Conservation (phyloP, 2,888 invertebrate genomes). For the Cosmia pyralina region DNA sequence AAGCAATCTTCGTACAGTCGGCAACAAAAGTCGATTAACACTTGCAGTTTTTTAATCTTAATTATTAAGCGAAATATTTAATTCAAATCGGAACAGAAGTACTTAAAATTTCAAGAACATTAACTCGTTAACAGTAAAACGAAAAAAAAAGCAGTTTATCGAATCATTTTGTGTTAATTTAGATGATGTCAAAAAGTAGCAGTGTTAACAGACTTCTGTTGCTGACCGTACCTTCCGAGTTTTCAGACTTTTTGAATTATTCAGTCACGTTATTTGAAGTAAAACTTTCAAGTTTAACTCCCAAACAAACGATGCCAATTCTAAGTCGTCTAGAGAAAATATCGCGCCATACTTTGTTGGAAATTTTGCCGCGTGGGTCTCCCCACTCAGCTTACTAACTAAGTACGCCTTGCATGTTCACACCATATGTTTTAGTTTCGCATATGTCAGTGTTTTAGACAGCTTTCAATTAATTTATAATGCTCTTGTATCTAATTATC, state of each 20-base stretch:
- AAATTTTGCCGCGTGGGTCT: conserved; percentile 40
- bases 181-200: too few species aligned
- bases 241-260: conserved; percentile 11
- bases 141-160: too few species aligned
- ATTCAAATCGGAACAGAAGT: too few species aligned
- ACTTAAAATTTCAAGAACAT: too few species aligned
- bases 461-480: conserved; percentile 20
- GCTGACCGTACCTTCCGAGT: too few species aligned
- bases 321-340: conserved; percentile 48
- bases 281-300: conserved; percentile 23
- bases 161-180: too few species aligned
- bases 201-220: too few species aligned
- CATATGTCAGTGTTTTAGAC: conserved; percentile 49
- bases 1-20: too few species aligned
- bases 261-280: conserved; percentile 22
- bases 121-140: too few species aligned
- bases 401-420: conserved; percentile 40
- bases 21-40: too few species aligned
- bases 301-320: conserved; percentile 32
- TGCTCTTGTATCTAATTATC: conserved; percentile 24
- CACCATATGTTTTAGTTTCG: conserved; percentile 53
- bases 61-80: too few species aligned
- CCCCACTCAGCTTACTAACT: conserved; percentile 21
- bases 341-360: conserved; percentile 45
- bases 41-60: too few species aligned